Evolutionary conservation across 2,113 vertebrate species (phyloP).

Genomic region (Coturnix japonica): DNA sequence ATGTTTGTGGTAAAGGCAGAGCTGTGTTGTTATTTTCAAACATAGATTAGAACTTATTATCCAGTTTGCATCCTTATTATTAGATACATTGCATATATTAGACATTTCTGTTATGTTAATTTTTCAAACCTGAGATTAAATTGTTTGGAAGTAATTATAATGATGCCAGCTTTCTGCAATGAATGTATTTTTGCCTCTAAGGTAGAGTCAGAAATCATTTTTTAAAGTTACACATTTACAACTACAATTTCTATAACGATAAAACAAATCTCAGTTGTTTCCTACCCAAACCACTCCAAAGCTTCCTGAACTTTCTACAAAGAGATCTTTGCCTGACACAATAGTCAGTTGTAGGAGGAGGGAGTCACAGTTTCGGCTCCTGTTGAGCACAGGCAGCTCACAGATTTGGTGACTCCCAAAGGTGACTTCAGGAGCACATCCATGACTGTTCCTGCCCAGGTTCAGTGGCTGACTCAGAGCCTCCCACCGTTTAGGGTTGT

Average conservation of each 20-base stretch:
- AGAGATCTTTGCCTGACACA: background rate
- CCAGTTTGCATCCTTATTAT: background rate
- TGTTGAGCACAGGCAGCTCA: fast-evolving
- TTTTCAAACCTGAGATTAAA: background rate
- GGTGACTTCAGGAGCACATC: background rate
- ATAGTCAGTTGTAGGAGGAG: background rate
- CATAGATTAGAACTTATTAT: background rate
- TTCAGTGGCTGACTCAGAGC: background rate
- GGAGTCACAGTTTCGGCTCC: background rate
- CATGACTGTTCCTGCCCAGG: background rate
- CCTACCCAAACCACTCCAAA: background rate
- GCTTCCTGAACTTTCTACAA: background rate
- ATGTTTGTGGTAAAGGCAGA: background rate
- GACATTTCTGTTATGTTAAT: background rate
- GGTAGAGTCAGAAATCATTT: background rate
- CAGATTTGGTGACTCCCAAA: background rate
- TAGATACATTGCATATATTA: background rate
- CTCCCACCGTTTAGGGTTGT: background rate
- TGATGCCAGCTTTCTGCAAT: background rate
- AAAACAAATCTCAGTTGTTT: background rate
- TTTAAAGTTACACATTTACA: background rate
- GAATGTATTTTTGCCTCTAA: background rate
- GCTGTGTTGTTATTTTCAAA: background rate
- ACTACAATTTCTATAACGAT: background rate
- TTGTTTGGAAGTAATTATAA: background rate